These are phyloP conservation scores for Otis tarda DNA, from an alignment of 2,113 vertebrate genomes.

Conservation along the genomic window DNA sequence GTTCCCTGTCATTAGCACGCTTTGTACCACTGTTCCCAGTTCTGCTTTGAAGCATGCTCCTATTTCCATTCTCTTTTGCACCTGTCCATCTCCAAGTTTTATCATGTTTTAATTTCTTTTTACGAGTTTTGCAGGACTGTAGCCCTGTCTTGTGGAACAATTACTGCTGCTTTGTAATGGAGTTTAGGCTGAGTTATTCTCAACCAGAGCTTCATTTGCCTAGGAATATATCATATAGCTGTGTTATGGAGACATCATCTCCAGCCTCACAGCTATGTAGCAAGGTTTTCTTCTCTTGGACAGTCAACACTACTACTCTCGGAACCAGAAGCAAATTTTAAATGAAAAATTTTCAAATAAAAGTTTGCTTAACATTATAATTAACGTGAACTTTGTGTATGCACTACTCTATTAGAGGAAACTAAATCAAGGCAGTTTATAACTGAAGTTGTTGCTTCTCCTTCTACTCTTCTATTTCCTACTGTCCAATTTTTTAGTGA, in stretches of 20 bases:
- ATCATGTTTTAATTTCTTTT: not conserved
- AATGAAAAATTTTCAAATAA: not conserved
- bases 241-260: not conserved
- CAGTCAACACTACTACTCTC: not conserved
- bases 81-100: not conserved
- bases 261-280: not conserved
- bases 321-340: conserved; percentile 7
- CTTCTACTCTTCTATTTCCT: not conserved
- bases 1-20: conserved; percentile 23
- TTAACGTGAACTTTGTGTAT: not conserved
- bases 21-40: conserved; percentile 28
- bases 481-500: not conserved
- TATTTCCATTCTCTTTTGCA: not conserved
- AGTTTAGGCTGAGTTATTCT: conserved; percentile 26
- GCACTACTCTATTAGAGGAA: not conserved
- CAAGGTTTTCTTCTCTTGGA: not conserved
- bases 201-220: not conserved
- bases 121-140: not conserved
- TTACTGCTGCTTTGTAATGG: not conserved
- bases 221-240: not conserved
- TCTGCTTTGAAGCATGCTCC: not conserved
- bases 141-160: conserved; percentile 4
- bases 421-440: not conserved
- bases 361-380: not conserved
- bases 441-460: not conserved